Evolutionary conservation across 2,113 vertebrate genomes (phyloP).

Genomic region (Laticauda colubrina): DNA sequence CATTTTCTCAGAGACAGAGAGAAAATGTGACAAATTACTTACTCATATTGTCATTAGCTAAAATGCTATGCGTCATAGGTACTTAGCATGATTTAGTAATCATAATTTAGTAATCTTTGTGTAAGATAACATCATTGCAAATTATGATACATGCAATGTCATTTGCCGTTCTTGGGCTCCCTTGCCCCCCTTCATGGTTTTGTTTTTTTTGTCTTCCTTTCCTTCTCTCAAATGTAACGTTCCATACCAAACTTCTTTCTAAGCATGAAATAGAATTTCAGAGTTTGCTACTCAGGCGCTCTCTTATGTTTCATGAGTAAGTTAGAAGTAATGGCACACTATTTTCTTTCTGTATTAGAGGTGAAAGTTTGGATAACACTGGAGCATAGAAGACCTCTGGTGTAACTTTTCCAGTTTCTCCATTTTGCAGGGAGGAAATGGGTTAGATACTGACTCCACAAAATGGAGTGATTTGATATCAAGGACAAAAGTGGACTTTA

Average conservation of each 20-base stretch:
- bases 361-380: not conserved
- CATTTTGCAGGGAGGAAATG: not conserved
- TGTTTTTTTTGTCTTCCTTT: not conserved
- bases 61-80: not conserved
- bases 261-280: not conserved
- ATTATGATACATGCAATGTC: not conserved
- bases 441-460: not conserved
- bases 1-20: not conserved
- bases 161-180: not conserved
- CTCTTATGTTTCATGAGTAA: not conserved
- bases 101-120: not conserved
- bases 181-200: not conserved
- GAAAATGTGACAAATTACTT: constrained; percentile 1
- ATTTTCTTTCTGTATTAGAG: not conserved
- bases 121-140: not conserved
- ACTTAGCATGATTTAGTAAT: not conserved
- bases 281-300: not conserved
- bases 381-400: not conserved
- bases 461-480: not conserved
- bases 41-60: constrained; percentile 3
- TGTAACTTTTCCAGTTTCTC: not conserved
- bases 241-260: not conserved
- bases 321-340: not conserved
- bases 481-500: not conserved
- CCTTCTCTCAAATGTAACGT: not conserved